phyloP scores from a whole-genome alignment of 2,113 vertebrate species.

The Alouatta palliata region DNA sequence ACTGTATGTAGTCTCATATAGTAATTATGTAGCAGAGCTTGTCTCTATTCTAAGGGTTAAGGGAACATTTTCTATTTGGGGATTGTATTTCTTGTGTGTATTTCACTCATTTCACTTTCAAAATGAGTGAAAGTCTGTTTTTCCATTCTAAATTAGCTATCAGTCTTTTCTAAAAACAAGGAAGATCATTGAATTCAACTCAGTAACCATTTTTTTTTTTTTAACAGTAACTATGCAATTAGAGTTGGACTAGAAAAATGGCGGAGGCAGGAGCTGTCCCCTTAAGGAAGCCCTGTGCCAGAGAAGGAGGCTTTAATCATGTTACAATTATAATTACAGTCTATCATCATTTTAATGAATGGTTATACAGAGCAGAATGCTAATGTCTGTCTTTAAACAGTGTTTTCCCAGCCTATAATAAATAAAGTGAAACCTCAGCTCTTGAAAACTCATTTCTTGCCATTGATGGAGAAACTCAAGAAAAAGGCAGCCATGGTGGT shows the following conservation, averaged over 20 bases:
- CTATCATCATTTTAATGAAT: background rate
- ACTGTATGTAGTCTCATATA: accelerated
- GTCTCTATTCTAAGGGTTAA: slow-evolving; percentile 70
- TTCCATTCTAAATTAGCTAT: background rate
- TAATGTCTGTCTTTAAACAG: slow-evolving; percentile 80
- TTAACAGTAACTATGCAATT: background rate
- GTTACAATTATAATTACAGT: background rate
- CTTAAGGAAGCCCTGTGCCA: background rate
- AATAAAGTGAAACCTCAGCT: slow-evolving; percentile 95
- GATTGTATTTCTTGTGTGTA: slow-evolving; percentile 51
- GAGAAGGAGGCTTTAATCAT: background rate
- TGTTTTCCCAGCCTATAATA: slow-evolving; percentile 98
- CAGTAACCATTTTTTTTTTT: background rate
- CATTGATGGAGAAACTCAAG: slow-evolving; percentile 97
- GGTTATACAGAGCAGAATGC: background rate
- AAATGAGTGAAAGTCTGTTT: background rate
- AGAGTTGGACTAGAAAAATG: background rate
- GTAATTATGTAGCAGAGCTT: no score
- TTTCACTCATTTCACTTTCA: no score
- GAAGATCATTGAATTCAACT: slow-evolving; percentile 14
- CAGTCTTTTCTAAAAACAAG: background rate
- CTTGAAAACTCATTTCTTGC: slow-evolving; percentile 96
- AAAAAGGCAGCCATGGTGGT: slow-evolving; percentile 95
- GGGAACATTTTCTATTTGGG: slow-evolving; percentile 79
- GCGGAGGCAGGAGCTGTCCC: background rate